These are phyloP conservation scores for Galeopsomyia nigrocyanea DNA, from an alignment of 2,888 invertebrate species.

Conservation along the genomic window DNA sequence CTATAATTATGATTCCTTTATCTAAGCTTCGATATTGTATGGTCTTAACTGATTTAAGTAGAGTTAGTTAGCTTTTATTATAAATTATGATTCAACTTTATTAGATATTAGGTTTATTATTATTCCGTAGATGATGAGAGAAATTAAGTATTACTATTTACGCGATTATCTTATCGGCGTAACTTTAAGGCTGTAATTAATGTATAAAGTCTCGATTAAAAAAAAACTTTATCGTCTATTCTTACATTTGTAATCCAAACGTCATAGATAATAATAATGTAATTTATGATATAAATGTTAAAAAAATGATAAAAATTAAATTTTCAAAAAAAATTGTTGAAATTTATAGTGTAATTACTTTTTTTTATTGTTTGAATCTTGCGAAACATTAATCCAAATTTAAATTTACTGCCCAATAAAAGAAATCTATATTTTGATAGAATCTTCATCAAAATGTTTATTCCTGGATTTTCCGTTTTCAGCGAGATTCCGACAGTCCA, in stretches of 20 bases:
- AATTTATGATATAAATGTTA: slow-evolving; percentile 53
- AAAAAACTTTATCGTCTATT: slow-evolving; percentile 48
- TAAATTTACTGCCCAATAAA: too few relatives aligned
- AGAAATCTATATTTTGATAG: too few relatives aligned
- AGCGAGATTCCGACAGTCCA: too few relatives aligned
- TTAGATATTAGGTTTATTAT: slow-evolving; percentile 22
- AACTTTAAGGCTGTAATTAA: slow-evolving; percentile 54
- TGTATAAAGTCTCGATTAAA: slow-evolving; percentile 53
- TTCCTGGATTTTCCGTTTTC: too few relatives aligned
- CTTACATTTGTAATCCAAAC: slow-evolving; percentile 48
- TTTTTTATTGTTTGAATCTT: slow-evolving; percentile 18
- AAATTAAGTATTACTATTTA: slow-evolving; percentile 5
- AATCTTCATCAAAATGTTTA: too few relatives aligned
- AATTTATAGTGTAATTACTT: slow-evolving; percentile 36
- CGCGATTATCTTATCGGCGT: slow-evolving; percentile 40
- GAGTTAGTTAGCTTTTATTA: background rate
- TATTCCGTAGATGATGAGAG: slow-evolving; percentile 6
- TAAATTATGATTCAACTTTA: slow-evolving; percentile 24
- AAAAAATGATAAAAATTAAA: slow-evolving; percentile 47
- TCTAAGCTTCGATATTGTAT: too few relatives aligned
- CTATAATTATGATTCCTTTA: too few relatives aligned
- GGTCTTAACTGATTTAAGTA: too few relatives aligned
- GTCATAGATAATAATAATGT: slow-evolving; percentile 50
- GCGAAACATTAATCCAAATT: too few relatives aligned
- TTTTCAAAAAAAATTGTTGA: slow-evolving; percentile 45